Evolutionary conservation across 1,140 invertebrate species (phyloP), one percentile per base, ranked within the genome.

Genomic region (Pissodes strobi): DNA sequence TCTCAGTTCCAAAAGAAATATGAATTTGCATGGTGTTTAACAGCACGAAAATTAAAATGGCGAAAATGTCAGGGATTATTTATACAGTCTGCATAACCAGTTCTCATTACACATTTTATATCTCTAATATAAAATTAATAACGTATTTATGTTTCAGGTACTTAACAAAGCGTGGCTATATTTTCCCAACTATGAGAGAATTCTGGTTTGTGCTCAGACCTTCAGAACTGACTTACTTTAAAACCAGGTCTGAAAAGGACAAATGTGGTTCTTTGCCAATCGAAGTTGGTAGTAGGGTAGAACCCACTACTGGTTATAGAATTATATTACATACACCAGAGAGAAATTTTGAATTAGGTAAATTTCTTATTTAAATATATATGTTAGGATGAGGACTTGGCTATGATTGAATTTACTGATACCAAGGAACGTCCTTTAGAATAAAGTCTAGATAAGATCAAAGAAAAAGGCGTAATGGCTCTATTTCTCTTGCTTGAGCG

Each of bases 201-300:
- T 87, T 89, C 73, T 91, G 89, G 87, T 91, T 91, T 75, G 88
- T 92, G 1, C 77, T 93, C 3, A 85, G 87, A 57, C 89, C 90
- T 2, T 86, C 84, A 17, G 85, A 88, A 66, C 79, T 92, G n/a
- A 83, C 81, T 0, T 92, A 90, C 74, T 92, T 87, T 76, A 89
- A 89, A 76, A 85, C 84, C 70, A 84, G 85, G 4, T 84, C 86
- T 2, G 87, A 90, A 74, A 88, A 86, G 69, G 88, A 91, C 18
- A 79, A 85, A 37, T 88, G 88, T 67, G 89, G 89, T 4, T 78
- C 83, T 3, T 85, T 92, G 39, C 46, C 79, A 1, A 81, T 92
- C 17, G 85, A 87, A 64, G 77, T 83, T 5, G 84, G 86, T 69
- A 87, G 86, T 60, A 84, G 84, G 60, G 84, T 90, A 2, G 88